Percentiles rank a stretch among this genome's conserved stretches.
Conservation (phyloP, 2,113 vertebrate species). For the Sinocyclocheilus anshuiensis region DNA sequence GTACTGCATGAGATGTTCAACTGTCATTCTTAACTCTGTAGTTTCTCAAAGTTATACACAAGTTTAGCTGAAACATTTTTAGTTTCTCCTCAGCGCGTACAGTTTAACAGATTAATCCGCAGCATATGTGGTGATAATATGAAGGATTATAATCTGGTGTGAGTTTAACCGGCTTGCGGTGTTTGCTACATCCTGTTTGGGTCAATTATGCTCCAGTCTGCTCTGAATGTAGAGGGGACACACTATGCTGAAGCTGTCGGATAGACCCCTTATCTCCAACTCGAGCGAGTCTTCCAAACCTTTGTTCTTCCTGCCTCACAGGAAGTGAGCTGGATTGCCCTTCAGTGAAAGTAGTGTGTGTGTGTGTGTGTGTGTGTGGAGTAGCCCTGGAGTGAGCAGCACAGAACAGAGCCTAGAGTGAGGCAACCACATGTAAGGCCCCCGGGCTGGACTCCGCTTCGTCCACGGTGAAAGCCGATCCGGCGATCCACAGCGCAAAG, state of each 20-base stretch:
- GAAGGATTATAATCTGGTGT: conserved; percentile 16
- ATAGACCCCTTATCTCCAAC: background rate
- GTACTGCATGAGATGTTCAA: background rate
- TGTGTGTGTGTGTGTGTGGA: too few relatives aligned
- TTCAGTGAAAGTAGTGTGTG: background rate
- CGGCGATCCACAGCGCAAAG: too few relatives aligned
- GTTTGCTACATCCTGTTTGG: conserved; percentile 60
- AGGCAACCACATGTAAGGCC: too few relatives aligned
- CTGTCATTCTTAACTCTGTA: background rate
- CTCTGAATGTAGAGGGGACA: conserved; percentile 68
- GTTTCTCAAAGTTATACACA: background rate
- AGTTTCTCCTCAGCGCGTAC: background rate
- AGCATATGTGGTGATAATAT: conserved; percentile 20
- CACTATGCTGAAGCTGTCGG: conserved; percentile 62
- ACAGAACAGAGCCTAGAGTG: conserved; percentile 35
- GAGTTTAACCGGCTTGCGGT: background rate
- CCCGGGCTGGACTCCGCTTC: too few relatives aligned
- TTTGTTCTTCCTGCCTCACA: conserved; percentile 11
- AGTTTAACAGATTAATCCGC: conserved; percentile 22
- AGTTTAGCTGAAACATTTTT: background rate
- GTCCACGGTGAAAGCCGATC: too few relatives aligned
- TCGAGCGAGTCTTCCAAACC: background rate
- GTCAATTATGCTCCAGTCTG: conserved; percentile 67
- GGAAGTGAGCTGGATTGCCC: conserved; percentile 7
- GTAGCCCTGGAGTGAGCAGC: conserved; percentile 62